phyloP scores from a whole-genome alignment of 1,140 invertebrate species.

The Acyrthosiphon pisum region DNA sequence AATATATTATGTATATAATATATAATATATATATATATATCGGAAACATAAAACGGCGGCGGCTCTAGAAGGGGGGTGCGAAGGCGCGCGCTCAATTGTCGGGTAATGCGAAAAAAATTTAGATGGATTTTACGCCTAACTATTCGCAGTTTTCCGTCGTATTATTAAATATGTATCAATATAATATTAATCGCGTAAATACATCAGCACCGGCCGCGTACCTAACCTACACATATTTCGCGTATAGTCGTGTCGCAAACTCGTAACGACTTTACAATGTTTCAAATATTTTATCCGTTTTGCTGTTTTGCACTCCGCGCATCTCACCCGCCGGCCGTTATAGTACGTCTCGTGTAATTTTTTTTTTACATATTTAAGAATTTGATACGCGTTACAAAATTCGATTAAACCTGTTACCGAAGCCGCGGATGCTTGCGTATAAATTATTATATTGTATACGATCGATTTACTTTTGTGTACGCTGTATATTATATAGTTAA shows the following conservation, averaged over 20 bases:
- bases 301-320: not conserved
- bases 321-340: not conserved
- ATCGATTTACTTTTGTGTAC: not conserved
- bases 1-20: not conserved
- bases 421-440: not conserved
- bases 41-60: not conserved
- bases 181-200: not conserved
- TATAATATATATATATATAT: not conserved
- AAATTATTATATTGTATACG: not conserved
- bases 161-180: not conserved
- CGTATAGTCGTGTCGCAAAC: not conserved
- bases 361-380: not conserved
- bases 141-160: not conserved
- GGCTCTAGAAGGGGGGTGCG: too few species aligned
- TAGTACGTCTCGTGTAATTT: not conserved
- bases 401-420: not conserved
- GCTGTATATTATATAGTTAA: not conserved
- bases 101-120: slow-evolving; percentile 7
- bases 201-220: not conserved
- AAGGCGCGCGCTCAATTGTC: not conserved
- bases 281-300: not conserved
- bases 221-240: not conserved
- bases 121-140: not conserved
- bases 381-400: not conserved
- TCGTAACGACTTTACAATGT: not conserved